Evolutionary conservation across 23 tunicate species (phyloP).

Genomic region (Ciona savignyi): DNA sequence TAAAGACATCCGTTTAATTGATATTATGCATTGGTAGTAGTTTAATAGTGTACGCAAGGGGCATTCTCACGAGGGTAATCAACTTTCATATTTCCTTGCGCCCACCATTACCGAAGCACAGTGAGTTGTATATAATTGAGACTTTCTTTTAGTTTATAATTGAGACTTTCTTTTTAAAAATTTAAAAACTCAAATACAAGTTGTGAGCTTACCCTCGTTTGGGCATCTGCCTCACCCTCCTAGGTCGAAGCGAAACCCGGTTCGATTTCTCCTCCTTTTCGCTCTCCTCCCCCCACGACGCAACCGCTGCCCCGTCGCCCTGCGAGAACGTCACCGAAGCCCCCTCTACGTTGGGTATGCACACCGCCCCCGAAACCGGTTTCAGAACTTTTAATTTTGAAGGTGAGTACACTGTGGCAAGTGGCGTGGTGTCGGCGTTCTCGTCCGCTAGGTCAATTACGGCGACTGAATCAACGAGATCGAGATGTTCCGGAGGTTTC

Average conservation of each 20-base stretch:
- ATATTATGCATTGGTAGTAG: too few relatives aligned
- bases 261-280: slow-evolving; percentile 3
- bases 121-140: too few relatives aligned
- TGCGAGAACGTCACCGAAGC: slow-evolving; percentile 12
- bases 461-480: not conserved
- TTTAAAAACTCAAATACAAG: too few relatives aligned
- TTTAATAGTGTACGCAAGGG: too few relatives aligned
- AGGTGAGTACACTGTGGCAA: not conserved
- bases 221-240: slow-evolving; percentile 34
- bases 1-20: too few relatives aligned
- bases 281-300: slow-evolving; percentile 10
- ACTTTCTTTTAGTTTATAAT: too few relatives aligned
- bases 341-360: not conserved
- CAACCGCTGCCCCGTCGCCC: not conserved
- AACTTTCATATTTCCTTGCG: too few relatives aligned
- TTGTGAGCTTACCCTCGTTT: slow-evolving; percentile 27
- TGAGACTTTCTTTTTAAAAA: too few relatives aligned
- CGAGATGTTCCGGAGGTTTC: not conserved
- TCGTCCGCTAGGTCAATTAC: not conserved
- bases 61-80: too few relatives aligned
- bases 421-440: not conserved
- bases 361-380: not conserved
- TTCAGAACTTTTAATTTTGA: not conserved
- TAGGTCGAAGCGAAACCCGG: slow-evolving; percentile 4
- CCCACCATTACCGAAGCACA: too few relatives aligned